Evolutionary conservation across 2,113 vertebrate species (phyloP).

Genomic region (Cinclus cinclus): DNA sequence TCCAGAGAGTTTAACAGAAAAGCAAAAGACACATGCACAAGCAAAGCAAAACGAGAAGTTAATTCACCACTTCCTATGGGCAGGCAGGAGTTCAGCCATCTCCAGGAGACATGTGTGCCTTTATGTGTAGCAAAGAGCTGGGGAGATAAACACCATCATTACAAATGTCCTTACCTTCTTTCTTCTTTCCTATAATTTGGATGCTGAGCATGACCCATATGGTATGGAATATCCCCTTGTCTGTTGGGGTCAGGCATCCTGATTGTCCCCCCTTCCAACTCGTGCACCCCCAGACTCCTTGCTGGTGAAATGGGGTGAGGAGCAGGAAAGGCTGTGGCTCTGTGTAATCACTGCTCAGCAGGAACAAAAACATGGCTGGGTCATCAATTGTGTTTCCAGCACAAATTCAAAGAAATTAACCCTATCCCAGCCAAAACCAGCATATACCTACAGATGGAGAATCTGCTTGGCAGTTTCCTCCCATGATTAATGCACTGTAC

Average conservation of each 20-base stretch:
- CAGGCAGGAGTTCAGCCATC: neutral
- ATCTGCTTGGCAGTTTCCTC: neutral
- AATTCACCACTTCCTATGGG: neutral
- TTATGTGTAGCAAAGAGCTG: fast-evolving
- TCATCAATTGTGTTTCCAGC: neutral
- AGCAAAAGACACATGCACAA: neutral
- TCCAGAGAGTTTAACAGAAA: neutral
- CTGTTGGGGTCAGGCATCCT: neutral
- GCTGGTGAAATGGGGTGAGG: neutral
- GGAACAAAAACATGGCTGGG: neutral
- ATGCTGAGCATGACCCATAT: neutral
- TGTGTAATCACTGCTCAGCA: neutral
- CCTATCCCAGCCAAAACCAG: neutral
- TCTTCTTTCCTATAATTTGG: neutral
- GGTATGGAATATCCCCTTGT: neutral
- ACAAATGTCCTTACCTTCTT: neutral
- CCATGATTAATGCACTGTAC: neutral
- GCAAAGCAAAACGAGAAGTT: neutral
- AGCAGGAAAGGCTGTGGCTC: neutral
- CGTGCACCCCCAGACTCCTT: neutral
- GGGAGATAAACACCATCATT: neutral
- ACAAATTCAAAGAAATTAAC: neutral
- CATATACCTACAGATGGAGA: neutral
- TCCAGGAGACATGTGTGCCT: fast-evolving
- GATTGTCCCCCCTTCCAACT: neutral